phyloP scores from a whole-genome alignment of 2,113 vertebrate species.

The Nyctereutes procyonoides region DNA sequence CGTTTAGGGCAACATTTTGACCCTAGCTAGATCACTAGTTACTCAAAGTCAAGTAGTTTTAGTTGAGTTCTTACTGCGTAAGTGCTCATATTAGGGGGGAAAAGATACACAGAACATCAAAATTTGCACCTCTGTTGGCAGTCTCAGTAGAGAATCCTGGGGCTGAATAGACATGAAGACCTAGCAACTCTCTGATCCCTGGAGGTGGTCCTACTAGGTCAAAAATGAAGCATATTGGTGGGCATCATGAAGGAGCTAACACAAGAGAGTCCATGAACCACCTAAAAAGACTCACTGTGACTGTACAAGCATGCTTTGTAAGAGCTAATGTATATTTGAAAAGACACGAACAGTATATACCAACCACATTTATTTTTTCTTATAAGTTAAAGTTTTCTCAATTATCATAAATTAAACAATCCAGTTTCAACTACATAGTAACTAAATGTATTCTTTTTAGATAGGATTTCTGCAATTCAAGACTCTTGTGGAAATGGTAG shows the following conservation, averaged over 20 bases:
- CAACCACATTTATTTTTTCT: not conserved
- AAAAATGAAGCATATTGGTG: conserved; percentile 48
- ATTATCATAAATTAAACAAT: conserved; percentile 43
- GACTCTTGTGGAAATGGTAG: not conserved
- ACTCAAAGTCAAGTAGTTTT: conserved; percentile 57
- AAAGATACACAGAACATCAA: conserved; percentile 31
- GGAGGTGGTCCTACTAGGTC: conserved; percentile 52
- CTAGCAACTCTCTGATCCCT: conserved; percentile 58
- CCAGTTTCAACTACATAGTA: not conserved
- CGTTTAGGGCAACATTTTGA: conserved; percentile 58
- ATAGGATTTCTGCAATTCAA: not conserved
- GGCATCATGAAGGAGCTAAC: not conserved
- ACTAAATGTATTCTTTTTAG: not conserved
- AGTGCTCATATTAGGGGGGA: not conserved
- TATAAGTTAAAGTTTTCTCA: not conserved
- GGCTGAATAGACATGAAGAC: conserved; percentile 45
- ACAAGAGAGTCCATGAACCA: not conserved
- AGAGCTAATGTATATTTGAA: not conserved
- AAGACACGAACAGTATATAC: not conserved
- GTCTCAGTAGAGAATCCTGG: conserved; percentile 48
- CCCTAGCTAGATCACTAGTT: conserved; percentile 38
- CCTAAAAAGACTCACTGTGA: not conserved
- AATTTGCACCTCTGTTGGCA: conserved; percentile 29
- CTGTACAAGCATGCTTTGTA: not conserved
- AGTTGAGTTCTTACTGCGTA: conserved; percentile 46